Base-by-base conservation (phyloP, 2,113 vertebrate genomes). In the Percina caprodes region DNA sequence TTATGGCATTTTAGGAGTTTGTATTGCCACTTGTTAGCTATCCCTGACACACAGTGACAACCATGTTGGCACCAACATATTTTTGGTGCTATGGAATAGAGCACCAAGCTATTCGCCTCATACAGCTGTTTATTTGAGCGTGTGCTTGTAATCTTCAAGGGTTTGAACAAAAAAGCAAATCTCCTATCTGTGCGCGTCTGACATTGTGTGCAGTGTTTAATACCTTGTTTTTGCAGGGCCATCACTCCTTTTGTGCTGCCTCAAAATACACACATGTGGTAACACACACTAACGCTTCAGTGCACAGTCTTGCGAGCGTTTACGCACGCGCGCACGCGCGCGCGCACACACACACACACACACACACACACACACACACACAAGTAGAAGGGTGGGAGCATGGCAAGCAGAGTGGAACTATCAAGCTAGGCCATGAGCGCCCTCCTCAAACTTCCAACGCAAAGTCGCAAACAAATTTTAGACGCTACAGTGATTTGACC, bases 331-430 rank as follows among this genome's bases (percentile, higher is more conserved):
- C 39, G 10, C 39, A 39, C 8, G 24, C 33, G 19, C 4, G 3
- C 6, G 5, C 10, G n/a, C 35, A 56, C 4, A 39, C 5, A 59
- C 10, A 45, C 51, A 39, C 14, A 52, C 52, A 52, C 48, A 35
- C 18, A 35, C 54, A 52, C 49, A 21, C 59, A 48, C 42, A 24
- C 55, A 58, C 30, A 54, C 52, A 61, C 69, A 68, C 65, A 35
- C 24, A 1, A 6, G 59, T 16, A 59, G 49, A 51, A 69, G 24
- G 48, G 23, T n/a, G 15, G 11, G 54, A 77, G 69, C 24, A 8
- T 15, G 83, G 77, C 74, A 87, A 86, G 82, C 82, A 69, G 85
- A 91, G 76, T 87, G 86, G 91, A 91, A 91, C 92, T 88, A 92
- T 93, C 89, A 39, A 49, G 78, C 78, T 0, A n/a, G 74, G 72